Evolutionary conservation across 2,113 vertebrate genomes (phyloP).

Genomic region (Ammodramus savannarum): DNA sequence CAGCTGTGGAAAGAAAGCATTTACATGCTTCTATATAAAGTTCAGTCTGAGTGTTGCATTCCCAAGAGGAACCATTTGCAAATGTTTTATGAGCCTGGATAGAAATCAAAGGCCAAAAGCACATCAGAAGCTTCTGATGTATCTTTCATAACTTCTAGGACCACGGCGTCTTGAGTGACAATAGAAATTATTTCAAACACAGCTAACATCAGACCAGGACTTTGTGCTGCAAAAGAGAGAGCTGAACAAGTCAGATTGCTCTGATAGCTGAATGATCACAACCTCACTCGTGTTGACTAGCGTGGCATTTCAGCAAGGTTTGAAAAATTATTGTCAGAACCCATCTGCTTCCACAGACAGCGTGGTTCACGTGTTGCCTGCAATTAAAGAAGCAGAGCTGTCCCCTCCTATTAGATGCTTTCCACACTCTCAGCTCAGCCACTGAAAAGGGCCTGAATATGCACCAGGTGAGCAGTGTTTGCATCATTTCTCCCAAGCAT

Average conservation of each 20-base stretch:
- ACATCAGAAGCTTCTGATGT: background rate
- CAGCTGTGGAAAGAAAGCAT: background rate
- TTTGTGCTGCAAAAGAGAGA: background rate
- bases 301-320: background rate
- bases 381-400: slow-evolving; percentile 6
- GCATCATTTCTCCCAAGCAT: background rate
- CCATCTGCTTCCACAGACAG: background rate
- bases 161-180: background rate
- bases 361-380: background rate
- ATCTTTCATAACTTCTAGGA: background rate
- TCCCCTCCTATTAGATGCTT: background rate
- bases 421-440: background rate
- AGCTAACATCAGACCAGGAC: background rate
- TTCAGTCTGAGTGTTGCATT: background rate
- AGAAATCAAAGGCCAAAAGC: slow-evolving; percentile 13
- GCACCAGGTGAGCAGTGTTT: background rate
- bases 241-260: background rate
- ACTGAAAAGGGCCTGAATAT: background rate
- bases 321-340: slow-evolving; percentile 5
- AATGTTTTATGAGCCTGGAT: background rate
- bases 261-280: background rate
- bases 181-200: background rate
- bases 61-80: background rate
- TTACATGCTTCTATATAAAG: background rate
- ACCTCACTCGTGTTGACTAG: background rate